Evolutionary conservation across 2,797 vertebrate species (phyloP).

Genomic region (Phoxinus dragarum): DNA sequence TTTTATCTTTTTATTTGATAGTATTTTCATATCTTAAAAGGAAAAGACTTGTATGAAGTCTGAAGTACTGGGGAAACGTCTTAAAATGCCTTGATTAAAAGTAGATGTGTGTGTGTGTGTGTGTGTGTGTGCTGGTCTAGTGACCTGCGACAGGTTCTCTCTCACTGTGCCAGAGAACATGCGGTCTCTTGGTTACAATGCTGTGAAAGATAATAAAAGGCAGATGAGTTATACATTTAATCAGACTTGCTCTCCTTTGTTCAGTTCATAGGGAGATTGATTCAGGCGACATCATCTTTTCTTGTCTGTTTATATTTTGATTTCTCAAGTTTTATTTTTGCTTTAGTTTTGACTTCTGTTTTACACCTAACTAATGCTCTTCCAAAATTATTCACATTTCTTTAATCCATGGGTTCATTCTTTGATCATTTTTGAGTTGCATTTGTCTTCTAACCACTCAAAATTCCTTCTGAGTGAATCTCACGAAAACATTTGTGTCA

Average conservation of each 20-base stretch:
- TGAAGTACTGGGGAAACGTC: slow-evolving; percentile 6
- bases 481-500: background rate
- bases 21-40: slow-evolving; percentile 54
- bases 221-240: slow-evolving; percentile 43
- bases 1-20: slow-evolving; percentile 50
- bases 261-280: slow-evolving; percentile 15
- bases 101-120: background rate
- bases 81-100: slow-evolving; percentile 46
- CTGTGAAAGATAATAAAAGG: slow-evolving; percentile 48
- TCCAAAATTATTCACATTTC: background rate
- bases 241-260: slow-evolving; percentile 31
- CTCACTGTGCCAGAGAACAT: slow-evolving; percentile 13
- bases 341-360: background rate
- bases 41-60: slow-evolving; percentile 23
- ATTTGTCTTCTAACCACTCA: background rate
- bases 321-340: background rate
- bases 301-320: slow-evolving; percentile 12
- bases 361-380: background rate
- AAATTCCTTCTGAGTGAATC: background rate
- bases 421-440: background rate
- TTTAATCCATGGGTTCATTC: slow-evolving; percentile 2
- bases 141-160: background rate
- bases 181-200: slow-evolving; percentile 20
- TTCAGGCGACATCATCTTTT: background rate
- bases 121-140: slow-evolving; percentile 36